Evolutionary conservation across 2,113 vertebrate species (phyloP).

Genomic region (Octodon degus): DNA sequence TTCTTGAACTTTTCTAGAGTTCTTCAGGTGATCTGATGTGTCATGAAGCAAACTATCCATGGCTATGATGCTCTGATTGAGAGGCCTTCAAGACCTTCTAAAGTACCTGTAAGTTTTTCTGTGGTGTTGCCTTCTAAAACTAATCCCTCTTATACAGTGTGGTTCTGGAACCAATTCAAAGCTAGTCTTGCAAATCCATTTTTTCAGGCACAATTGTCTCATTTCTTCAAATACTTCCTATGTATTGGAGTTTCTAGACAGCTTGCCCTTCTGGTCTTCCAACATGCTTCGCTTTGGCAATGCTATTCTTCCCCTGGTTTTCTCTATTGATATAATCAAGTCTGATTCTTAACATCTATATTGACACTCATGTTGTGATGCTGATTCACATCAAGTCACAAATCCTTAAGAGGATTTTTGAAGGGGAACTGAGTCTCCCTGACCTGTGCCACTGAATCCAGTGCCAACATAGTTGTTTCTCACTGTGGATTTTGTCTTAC

Average conservation of each 20-base stretch:
- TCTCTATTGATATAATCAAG: background rate
- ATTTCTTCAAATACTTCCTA: slow-evolving; percentile 41
- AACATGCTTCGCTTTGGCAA: background rate
- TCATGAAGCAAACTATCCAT: background rate
- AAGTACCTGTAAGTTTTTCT: background rate
- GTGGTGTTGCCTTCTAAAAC: background rate
- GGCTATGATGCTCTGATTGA: background rate
- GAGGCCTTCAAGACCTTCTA: background rate
- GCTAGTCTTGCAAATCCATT: background rate
- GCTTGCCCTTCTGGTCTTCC: background rate
- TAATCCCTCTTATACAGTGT: background rate
- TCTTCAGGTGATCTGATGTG: background rate
- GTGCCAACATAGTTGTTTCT: background rate
- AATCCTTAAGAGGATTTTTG: background rate
- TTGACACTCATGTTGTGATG: background rate
- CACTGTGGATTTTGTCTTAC: background rate
- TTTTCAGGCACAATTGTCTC: background rate
- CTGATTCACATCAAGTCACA: slow-evolving; percentile 21
- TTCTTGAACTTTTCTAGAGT: slow-evolving; percentile 47
- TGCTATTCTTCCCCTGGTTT: background rate
- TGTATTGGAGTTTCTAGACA: background rate
- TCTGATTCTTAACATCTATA: background rate
- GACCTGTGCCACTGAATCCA: background rate
- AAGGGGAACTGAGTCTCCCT: background rate
- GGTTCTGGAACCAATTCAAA: slow-evolving; percentile 14